Evolutionary conservation across 2,888 invertebrate species (phyloP), one percentile per base, ranked within the genome.

Genomic region (Clivina fossor): DNA sequence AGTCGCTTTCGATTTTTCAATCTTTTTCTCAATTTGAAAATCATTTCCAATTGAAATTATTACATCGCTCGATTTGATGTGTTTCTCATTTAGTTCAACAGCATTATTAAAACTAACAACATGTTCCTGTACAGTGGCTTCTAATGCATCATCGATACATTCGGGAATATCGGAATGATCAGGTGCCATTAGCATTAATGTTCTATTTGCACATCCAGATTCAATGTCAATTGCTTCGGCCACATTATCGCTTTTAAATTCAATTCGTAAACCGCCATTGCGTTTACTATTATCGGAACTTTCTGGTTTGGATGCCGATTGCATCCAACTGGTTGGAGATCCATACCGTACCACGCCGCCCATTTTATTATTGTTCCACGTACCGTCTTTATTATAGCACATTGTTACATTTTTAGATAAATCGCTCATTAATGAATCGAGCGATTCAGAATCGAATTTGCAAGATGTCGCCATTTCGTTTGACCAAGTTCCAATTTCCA

Each of bases 401-500:
- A 86, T 79, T 20, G 84, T 82, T 1, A 85, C 74, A 65, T 85
- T 84, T 0, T 81, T 73, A 0, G 85, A 84, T n/a, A 85, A 67
- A 0, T 80, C 79, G 1, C 80, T 78, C 64, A 78, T 66, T 44
- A 71, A 71, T 26, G 76, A 80, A 38, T 77, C 78, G 32, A 76
- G 77, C 1, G 79, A 80, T 0, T 71, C 64, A 9, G 65, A 63
- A 16, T 61, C 63, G 24, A 60, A 19, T 51, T 20, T 20, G 9
- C 11, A 15, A 47, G 37, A 13, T 26, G 22, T 19, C 0, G 90
- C 90, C 92, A 93, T 92, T 48, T 93, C 92, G 70, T 93, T 93
- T 0, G 89, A 88, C 93, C 93, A 93, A 0, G 86, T 93, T 5
- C 93, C 93, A 41, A 93, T 92, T 71, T 92, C 92, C 67, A 93